Percentiles rank a stretch among this genome's conserved stretches.
phyloP scores from a whole-genome alignment of 1,140 invertebrate genomes.

The Arion vulgaris region DNA sequence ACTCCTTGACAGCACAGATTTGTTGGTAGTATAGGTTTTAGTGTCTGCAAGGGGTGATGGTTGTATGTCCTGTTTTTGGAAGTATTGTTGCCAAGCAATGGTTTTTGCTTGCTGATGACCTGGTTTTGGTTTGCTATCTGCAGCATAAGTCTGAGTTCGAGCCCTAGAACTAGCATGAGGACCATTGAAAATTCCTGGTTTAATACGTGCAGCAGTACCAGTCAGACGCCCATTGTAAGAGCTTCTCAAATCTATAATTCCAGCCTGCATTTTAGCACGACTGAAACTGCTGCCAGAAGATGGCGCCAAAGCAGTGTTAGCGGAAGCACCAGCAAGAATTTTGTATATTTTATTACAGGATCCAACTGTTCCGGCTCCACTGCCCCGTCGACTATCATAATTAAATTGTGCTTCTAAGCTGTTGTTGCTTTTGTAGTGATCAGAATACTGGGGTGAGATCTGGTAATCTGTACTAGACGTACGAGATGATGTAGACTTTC shows the following conservation, averaged over 20 bases:
- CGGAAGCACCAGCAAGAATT: slow-evolving; percentile 38
- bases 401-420: slow-evolving; percentile 27
- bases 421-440: slow-evolving; percentile 31
- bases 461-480: background rate
- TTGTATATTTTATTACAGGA: slow-evolving; percentile 18
- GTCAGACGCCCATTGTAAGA: slow-evolving; percentile 48
- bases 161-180: slow-evolving; percentile 35
- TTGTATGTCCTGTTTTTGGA: slow-evolving; percentile 7
- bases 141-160: slow-evolving; percentile 42
- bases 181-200: slow-evolving; percentile 43
- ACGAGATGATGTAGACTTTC: background rate
- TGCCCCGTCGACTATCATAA: slow-evolving; percentile 35
- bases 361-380: background rate
- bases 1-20: slow-evolving; percentile 75
- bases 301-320: slow-evolving; percentile 43
- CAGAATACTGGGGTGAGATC: slow-evolving; percentile 27
- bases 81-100: slow-evolving; percentile 25
- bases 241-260: slow-evolving; percentile 52
- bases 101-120: slow-evolving; percentile 11
- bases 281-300: slow-evolving; percentile 49
- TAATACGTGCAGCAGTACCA: slow-evolving; percentile 21
- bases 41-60: slow-evolving; percentile 40
- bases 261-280: slow-evolving; percentile 48
- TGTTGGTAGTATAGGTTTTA: slow-evolving; percentile 45
- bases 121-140: slow-evolving; percentile 38